These are phyloP conservation scores for Ginglymostoma cirratum DNA, from an alignment of 2,113 vertebrate genomes.

Conservation along the genomic window DNA sequence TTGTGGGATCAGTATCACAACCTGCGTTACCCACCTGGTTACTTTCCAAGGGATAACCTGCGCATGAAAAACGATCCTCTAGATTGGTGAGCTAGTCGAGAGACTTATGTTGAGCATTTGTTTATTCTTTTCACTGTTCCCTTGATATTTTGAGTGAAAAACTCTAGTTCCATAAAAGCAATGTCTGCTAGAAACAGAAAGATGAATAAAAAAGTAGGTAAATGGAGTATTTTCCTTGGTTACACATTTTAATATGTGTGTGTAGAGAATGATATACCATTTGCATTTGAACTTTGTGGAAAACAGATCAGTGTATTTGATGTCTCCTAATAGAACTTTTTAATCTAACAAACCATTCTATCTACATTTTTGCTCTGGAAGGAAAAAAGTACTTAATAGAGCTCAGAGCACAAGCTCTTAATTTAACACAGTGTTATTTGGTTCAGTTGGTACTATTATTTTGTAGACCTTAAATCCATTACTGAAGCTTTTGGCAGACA, in stretches of 20 bases:
- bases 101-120: not conserved
- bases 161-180: not conserved
- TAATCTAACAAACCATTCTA: not conserved
- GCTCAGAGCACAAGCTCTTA: not conserved
- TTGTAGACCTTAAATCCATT: not conserved
- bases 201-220: not conserved
- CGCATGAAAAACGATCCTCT: constrained; percentile 97
- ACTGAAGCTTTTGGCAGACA: not conserved
- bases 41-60: constrained; percentile 93
- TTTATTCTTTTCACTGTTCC: not conserved
- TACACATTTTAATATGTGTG: not conserved
- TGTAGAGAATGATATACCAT: not conserved
- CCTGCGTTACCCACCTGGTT: constrained; percentile 90
- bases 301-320: not conserved
- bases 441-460: not conserved
- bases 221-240: not conserved
- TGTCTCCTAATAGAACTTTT: not conserved
- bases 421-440: not conserved
- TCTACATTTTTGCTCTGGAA: not conserved
- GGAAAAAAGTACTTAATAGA: not conserved
- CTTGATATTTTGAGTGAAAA: not conserved
- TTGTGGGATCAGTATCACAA: constrained; percentile 99
- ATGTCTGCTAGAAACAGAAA: not conserved
- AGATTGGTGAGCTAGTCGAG: constrained; percentile 71
- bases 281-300: not conserved